phyloP scores from a whole-genome alignment of 2,888 invertebrate species.

The Micoletzkya japonica region DNA sequence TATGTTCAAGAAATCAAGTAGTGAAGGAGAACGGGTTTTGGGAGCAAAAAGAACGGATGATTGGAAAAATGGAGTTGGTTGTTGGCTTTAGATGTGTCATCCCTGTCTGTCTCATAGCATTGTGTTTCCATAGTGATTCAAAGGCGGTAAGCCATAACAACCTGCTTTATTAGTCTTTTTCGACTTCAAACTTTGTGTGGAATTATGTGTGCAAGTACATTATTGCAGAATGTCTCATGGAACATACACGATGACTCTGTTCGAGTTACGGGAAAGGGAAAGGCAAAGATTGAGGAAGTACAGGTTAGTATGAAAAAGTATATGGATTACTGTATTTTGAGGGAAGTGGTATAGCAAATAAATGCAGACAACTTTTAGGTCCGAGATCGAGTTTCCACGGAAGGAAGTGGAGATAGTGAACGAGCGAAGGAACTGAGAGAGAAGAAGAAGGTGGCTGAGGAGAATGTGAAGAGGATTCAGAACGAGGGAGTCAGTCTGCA shows the following conservation, averaged over 20 bases:
- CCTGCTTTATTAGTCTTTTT: too few species aligned
- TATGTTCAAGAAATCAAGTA: not conserved
- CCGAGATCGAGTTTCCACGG: slow-evolving; percentile 7
- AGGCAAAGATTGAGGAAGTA: slow-evolving; percentile 52
- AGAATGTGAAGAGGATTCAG: slow-evolving; percentile 14
- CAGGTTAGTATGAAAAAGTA: slow-evolving; percentile 25
- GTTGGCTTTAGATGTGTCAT: not conserved
- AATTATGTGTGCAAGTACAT: too few species aligned
- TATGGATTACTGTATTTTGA: not conserved
- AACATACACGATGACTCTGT: slow-evolving; percentile 43
- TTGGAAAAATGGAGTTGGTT: not conserved
- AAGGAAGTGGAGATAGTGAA: slow-evolving; percentile 1
- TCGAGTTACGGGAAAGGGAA: slow-evolving; percentile 50
- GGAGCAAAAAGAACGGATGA: not conserved
- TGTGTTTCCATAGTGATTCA: too few species aligned
- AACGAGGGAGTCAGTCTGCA: slow-evolving; percentile 29
- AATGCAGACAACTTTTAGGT: not conserved
- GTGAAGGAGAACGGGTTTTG: not conserved
- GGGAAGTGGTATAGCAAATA: not conserved
- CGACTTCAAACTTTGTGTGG: too few species aligned
- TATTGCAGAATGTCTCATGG: slow-evolving; percentile 42
- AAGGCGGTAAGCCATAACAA: too few species aligned
- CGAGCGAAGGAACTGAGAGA: slow-evolving; percentile 16
- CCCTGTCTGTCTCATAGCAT: too few species aligned
- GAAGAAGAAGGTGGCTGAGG: slow-evolving; percentile 32